phyloP scores from a whole-genome alignment of 2,797 vertebrate species.

The Gallinago stenura region DNA sequence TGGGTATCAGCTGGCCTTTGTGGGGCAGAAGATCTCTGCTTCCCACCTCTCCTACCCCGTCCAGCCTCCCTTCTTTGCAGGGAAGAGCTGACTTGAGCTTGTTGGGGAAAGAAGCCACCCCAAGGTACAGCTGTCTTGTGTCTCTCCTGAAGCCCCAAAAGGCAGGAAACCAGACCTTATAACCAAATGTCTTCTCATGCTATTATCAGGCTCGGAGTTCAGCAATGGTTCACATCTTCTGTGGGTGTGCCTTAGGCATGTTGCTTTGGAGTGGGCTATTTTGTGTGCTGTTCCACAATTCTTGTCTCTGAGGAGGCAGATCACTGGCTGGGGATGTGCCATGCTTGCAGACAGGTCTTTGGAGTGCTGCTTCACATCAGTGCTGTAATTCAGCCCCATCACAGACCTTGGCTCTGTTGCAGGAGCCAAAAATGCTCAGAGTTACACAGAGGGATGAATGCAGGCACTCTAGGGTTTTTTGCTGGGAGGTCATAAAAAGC shows the following conservation, averaged over 20 bases:
- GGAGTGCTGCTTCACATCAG: neutral
- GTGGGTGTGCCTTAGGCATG: neutral
- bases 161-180: neutral
- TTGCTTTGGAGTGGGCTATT: neutral
- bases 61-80: fast-evolving
- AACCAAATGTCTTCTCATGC: neutral
- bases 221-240: neutral
- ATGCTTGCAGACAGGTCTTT: neutral
- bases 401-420: neutral
- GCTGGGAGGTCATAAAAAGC: neutral
- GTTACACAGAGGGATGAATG: neutral
- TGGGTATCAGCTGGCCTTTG: neutral
- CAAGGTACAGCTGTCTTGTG: neutral
- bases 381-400: neutral
- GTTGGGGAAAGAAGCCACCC: neutral
- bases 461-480: neutral
- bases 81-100: neutral
- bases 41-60: neutral
- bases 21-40: neutral
- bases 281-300: neutral
- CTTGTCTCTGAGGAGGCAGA: neutral
- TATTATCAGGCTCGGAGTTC: neutral
- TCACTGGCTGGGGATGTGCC: fast-evolving
- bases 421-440: neutral
- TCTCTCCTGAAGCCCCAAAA: neutral